Evolutionary conservation across 2,888 invertebrate species (phyloP).

Genomic region (Rhingia rostrata): DNA sequence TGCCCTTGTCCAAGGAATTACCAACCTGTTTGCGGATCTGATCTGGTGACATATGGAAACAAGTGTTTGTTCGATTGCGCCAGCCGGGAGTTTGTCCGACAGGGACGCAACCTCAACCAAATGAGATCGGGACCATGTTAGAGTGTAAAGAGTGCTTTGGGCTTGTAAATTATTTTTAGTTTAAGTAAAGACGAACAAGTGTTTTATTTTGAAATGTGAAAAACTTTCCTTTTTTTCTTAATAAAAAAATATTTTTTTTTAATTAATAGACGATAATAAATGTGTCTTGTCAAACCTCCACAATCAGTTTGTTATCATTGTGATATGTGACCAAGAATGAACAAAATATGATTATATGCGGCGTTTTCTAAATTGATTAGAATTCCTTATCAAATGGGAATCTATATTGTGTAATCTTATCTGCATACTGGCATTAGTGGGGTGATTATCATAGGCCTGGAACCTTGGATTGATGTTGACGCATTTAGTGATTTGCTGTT

Average conservation of each 20-base stretch:
- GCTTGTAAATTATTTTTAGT: neutral
- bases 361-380: neutral
- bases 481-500: neutral
- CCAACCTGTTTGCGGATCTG: slow-evolving; percentile 79
- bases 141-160: neutral
- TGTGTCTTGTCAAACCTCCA: neutral
- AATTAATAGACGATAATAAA: too few relatives aligned
- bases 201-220: neutral
- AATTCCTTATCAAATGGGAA: neutral
- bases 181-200: neutral
- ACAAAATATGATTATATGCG: too few relatives aligned
- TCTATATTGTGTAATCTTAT: neutral
- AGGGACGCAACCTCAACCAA: slow-evolving; percentile 77
- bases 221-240: neutral
- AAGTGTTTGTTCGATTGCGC: slow-evolving; percentile 78
- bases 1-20: slow-evolving; percentile 79
- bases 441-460: neutral
- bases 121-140: slow-evolving; percentile 77
- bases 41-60: slow-evolving; percentile 78
- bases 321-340: too few relatives aligned
- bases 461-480: neutral
- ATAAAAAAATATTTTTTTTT: neutral
- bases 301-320: too few relatives aligned
- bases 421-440: neutral
- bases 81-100: slow-evolving; percentile 73